These are phyloP conservation scores for Drosophila pruinosa DNA, from an alignment of 1,140 invertebrate species.

Conservation along the genomic window DNA sequence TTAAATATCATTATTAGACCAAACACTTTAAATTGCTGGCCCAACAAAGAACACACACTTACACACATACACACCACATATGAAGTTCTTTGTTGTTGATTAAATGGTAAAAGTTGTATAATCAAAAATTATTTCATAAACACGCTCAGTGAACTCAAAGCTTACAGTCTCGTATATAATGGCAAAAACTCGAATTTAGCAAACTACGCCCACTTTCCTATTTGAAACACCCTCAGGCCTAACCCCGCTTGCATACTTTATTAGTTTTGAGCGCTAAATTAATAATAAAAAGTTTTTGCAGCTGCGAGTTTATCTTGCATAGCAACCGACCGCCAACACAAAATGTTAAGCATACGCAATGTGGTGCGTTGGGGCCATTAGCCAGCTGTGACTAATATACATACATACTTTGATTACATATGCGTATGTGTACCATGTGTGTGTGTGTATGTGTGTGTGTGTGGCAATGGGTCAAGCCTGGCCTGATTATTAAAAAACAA, in stretches of 20 bases:
- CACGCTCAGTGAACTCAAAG: slow-evolving; percentile 43
- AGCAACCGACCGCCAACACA: slow-evolving; percentile 21
- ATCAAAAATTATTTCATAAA: slow-evolving; percentile 65
- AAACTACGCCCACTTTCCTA: not conserved
- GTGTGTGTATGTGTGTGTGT: slow-evolving; percentile 2
- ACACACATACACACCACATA: not conserved
- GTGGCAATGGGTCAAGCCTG: slow-evolving; percentile 51
- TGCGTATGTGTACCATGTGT: slow-evolving; percentile 6
- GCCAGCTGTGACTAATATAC: not conserved
- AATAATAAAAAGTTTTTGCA: slow-evolving; percentile 71
- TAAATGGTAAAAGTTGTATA: slow-evolving; percentile 52
- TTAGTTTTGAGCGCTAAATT: slow-evolving; percentile 73
- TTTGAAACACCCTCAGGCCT: not conserved
- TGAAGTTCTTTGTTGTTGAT: slow-evolving; percentile 35
- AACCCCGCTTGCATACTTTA: slow-evolving; percentile 56
- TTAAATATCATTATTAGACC: slow-evolving; percentile 4
- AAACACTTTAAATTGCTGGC: not conserved
- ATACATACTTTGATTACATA: slow-evolving; percentile 3
- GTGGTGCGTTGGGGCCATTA: slow-evolving; percentile 38
- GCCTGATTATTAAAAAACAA: slow-evolving; percentile 76
- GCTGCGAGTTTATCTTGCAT: slow-evolving; percentile 54
- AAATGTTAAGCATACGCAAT: slow-evolving; percentile 60
- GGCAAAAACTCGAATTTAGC: not conserved
- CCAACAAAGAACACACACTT: slow-evolving; percentile 1
- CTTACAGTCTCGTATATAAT: slow-evolving; percentile 14